phyloP scores from a whole-genome alignment of 2,797 vertebrate species.

The Acrossocheilus fasciatus region DNA sequence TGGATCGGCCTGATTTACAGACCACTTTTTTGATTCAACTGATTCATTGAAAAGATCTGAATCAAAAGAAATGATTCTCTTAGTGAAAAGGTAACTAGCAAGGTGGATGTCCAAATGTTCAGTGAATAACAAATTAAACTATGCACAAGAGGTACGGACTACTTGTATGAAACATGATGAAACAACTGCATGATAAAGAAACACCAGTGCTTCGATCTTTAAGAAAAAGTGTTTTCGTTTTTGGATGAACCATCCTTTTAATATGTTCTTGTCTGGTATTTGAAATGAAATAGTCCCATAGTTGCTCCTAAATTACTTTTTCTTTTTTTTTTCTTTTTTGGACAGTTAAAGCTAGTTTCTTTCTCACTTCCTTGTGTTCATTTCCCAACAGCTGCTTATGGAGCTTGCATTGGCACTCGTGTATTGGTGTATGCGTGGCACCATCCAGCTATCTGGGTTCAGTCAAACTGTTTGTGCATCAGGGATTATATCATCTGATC shows the following conservation, averaged over 20 bases:
- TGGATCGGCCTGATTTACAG: not conserved
- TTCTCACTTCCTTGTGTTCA: not conserved
- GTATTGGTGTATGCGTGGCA: not conserved
- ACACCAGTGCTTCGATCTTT: not conserved
- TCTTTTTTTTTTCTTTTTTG: not conserved
- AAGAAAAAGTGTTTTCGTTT: not conserved
- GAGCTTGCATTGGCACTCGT: not conserved
- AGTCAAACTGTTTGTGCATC: slow-evolving; percentile 25
- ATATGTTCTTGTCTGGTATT: not conserved
- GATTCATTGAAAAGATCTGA: not conserved
- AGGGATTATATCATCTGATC: slow-evolving; percentile 37
- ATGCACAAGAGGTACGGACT: not conserved
- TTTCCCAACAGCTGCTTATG: not conserved
- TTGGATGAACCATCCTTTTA: not conserved
- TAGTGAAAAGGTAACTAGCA: not conserved
- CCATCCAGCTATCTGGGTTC: slow-evolving; percentile 32
- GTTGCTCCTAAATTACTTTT: not conserved
- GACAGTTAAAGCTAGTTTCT: not conserved
- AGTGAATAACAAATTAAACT: not conserved
- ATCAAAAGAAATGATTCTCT: not conserved
- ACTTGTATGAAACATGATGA: not conserved
- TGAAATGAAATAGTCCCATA: not conserved
- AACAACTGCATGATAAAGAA: not conserved
- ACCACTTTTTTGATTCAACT: not conserved
- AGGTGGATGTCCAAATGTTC: not conserved